Percentiles rank a stretch among this genome's conserved stretches.
Evolutionary conservation across 2,113 vertebrate genomes (phyloP).

Genomic region (Bambusicola thoracicus): DNA sequence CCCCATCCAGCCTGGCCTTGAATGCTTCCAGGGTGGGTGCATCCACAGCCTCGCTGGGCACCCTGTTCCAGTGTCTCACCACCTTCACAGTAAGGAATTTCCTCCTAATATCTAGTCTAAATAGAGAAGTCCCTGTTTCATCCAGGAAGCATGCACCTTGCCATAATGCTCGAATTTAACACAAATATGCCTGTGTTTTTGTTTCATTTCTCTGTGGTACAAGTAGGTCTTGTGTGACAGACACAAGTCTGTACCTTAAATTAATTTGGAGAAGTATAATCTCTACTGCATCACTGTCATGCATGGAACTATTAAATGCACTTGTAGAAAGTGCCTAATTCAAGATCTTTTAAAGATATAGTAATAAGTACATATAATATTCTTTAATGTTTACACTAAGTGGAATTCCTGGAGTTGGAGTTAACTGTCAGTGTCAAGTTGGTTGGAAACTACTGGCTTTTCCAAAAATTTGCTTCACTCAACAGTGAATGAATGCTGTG

Average conservation of each 20-base stretch:
- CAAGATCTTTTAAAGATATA: not conserved
- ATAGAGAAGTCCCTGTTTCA: too few species aligned
- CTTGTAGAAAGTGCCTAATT: not conserved
- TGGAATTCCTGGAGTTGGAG: not conserved
- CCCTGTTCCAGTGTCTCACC: too few species aligned
- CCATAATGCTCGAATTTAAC: not conserved
- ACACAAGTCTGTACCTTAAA: not conserved
- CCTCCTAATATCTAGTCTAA: too few species aligned
- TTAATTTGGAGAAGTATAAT: not conserved
- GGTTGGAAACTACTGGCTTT: not conserved
- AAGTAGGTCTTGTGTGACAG: not conserved
- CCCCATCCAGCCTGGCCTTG: too few species aligned
- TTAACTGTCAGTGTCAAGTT: not conserved
- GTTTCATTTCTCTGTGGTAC: not conserved
- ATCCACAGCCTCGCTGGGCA: too few species aligned
- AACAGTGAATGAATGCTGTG: not conserved
- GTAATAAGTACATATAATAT: not conserved
- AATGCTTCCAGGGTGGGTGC: too few species aligned
- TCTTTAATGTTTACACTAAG: not conserved
- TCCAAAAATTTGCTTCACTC: not conserved
- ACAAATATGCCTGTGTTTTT: rapidly evolving
- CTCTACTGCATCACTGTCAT: not conserved
- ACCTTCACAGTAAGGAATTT: too few species aligned
- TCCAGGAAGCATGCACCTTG: not conserved
- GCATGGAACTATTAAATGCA: not conserved